Conservation (phyloP, 2,888 invertebrate genomes). For the Habrosyne pyritoides region DNA sequence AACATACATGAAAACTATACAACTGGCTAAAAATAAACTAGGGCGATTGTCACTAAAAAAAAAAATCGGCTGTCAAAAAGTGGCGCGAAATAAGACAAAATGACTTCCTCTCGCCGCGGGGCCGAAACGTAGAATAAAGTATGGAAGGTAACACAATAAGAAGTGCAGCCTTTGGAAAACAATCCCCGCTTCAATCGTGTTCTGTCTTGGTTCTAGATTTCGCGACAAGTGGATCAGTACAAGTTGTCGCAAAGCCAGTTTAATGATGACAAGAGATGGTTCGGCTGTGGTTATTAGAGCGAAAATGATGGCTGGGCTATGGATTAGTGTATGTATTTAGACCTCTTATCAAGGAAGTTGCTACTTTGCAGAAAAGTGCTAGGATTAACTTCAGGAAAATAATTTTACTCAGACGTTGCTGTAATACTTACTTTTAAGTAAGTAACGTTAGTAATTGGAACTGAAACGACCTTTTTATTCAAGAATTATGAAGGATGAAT, state of each 20-base stretch:
- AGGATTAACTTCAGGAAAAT: not conserved
- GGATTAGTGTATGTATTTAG: constrained; percentile 21
- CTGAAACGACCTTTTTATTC: too few species aligned
- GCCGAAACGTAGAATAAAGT: constrained; percentile 69
- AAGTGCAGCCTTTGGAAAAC: constrained; percentile 76
- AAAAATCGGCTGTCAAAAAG: constrained; percentile 46
- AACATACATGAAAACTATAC: constrained; percentile 63
- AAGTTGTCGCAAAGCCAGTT: constrained; percentile 16
- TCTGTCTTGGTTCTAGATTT: constrained; percentile 39
- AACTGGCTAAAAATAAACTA: constrained; percentile 32
- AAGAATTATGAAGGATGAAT: too few species aligned
- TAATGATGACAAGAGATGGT: constrained; percentile 25
- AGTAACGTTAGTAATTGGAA: too few species aligned
- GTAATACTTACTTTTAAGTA: too few species aligned
- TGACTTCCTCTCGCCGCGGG: constrained; percentile 66
- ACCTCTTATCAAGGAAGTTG: not conserved
- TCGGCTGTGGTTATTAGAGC: constrained; percentile 65
- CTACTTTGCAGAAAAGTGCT: not conserved
- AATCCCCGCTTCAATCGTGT: constrained; percentile 66
- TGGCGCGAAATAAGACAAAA: constrained; percentile 49
- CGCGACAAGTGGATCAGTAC: constrained; percentile 41
- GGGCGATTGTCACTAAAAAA: constrained; percentile 32
- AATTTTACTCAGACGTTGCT: too few species aligned
- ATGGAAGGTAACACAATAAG: constrained; percentile 64
- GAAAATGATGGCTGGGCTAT: constrained; percentile 45